Conservation (phyloP, 2,888 invertebrate species). For the Pristionchus maxplancki region DNA sequence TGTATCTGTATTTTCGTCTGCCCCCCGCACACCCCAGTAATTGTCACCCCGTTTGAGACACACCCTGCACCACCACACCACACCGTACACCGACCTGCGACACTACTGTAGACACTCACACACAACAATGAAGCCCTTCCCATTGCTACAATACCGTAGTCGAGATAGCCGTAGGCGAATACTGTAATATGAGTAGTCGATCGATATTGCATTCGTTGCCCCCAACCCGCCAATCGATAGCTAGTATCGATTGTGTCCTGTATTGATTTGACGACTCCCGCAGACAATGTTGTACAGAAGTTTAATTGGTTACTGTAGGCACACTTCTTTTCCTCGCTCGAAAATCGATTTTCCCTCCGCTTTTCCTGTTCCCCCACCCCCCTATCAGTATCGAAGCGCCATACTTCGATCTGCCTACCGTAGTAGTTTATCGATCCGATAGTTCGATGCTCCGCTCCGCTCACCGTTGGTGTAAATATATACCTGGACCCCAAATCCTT, state of each 20-base stretch:
- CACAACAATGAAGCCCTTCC: background rate
- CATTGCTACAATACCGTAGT: slow-evolving; percentile 6
- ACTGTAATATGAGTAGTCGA: slow-evolving; percentile 45
- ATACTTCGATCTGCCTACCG: slow-evolving; percentile 27
- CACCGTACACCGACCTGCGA: slow-evolving; percentile 9
- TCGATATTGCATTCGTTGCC: slow-evolving; percentile 15
- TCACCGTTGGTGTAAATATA: slow-evolving; percentile 43
- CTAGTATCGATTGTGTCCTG: slow-evolving; percentile 16
- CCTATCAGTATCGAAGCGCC: slow-evolving; percentile 11
- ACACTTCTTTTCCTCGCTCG: slow-evolving; percentile 30
- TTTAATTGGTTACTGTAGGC: slow-evolving; percentile 39
- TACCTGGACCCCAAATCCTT: slow-evolving; percentile 19
- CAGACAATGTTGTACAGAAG: slow-evolving; percentile 49
- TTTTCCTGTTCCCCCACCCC: background rate
- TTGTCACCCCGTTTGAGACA: background rate
- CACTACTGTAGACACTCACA: slow-evolving; percentile 46
- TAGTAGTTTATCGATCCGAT: slow-evolving; percentile 23
- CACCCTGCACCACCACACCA: background rate
- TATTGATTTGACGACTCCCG: slow-evolving; percentile 33
- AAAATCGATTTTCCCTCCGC: slow-evolving; percentile 14
- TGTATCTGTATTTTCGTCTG: slow-evolving; percentile 14
- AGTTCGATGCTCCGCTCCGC: background rate
- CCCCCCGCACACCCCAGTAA: background rate
- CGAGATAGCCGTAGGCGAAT: slow-evolving; percentile 47
- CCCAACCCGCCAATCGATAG: background rate